Percentiles rank a stretch among this genome's conserved stretches.
These are phyloP conservation scores for Dasyurus viverrinus DNA, from an alignment of 2,113 vertebrate genomes.

Conservation along the genomic window DNA sequence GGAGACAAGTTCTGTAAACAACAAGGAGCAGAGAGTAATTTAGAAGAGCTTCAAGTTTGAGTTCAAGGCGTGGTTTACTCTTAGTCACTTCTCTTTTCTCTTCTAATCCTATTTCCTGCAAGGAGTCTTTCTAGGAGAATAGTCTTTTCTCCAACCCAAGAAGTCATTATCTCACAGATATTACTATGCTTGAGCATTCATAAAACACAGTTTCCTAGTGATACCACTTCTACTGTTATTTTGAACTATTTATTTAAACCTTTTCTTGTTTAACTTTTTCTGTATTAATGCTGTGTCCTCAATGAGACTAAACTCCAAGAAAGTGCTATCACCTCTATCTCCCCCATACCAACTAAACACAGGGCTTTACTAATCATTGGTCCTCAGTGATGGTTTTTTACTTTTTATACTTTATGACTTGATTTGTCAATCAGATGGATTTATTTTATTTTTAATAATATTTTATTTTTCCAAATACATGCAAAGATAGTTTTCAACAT, in stretches of 20 bases:
- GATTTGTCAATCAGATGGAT: neutral
- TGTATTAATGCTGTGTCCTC: neutral
- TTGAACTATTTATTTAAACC: neutral
- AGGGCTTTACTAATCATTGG: too few relatives aligned
- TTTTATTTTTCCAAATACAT: too few relatives aligned
- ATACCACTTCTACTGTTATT: neutral
- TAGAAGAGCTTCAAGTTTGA: constrained; percentile 27
- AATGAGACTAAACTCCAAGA: neutral
- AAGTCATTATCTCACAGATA: neutral
- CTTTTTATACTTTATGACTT: neutral
- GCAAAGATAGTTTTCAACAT: too few relatives aligned
- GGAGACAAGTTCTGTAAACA: constrained; percentile 31
- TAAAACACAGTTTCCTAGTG: neutral
- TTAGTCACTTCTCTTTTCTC: neutral
- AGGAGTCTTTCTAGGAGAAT: neutral
- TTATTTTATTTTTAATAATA: neutral
- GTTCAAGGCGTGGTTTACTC: neutral
- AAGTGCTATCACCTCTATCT: neutral
- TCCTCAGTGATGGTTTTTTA: too few relatives aligned
- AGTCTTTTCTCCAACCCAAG: neutral
- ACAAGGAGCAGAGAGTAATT: constrained; percentile 1
- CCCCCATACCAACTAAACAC: neutral
- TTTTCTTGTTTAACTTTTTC: neutral
- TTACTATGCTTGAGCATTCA: neutral
- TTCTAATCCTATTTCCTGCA: constrained; percentile 1